Evolutionary conservation across 2,113 vertebrate genomes (phyloP).

Genomic region (Podarcis cretensis): DNA sequence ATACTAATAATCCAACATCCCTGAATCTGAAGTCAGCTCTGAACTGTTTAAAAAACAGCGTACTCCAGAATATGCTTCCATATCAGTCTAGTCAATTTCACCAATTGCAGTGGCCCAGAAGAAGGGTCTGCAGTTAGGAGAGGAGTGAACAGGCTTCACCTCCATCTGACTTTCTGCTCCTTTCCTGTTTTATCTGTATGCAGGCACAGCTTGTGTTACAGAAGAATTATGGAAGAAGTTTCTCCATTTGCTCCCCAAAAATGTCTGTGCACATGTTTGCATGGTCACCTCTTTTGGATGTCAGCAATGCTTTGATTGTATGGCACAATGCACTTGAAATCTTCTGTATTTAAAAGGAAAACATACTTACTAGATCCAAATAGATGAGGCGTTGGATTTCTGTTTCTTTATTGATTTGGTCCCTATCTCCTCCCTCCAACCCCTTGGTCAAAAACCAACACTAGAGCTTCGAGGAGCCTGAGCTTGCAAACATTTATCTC

Average conservation of each 20-base stretch:
- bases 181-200: too few relatives aligned
- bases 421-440: conserved; percentile 49
- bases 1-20: too few relatives aligned
- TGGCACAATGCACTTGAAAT: conserved; percentile 56
- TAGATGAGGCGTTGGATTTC: not conserved
- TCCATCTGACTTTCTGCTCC: not conserved
- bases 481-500: conserved; percentile 53
- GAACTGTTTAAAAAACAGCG: not conserved
- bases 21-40: not conserved
- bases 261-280: not conserved
- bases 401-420: not conserved
- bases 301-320: conserved; percentile 11
- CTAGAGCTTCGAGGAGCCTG: conserved; percentile 56
- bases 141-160: not conserved
- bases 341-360: conserved; percentile 53
- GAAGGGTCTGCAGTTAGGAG: too few relatives aligned
- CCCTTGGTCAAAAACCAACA: conserved; percentile 38
- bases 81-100: not conserved
- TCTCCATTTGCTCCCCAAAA: not conserved
- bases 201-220: too few relatives aligned
- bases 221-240: not conserved
- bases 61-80: too few relatives aligned
- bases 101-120: not conserved
- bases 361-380: conserved; percentile 56
- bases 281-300: conserved; percentile 27